Percentiles rank a stretch among this genome's conserved stretches.
These are phyloP conservation scores for Mycalesis mineus DNA, from an alignment of 2,888 invertebrate species.

Conservation along the genomic window DNA sequence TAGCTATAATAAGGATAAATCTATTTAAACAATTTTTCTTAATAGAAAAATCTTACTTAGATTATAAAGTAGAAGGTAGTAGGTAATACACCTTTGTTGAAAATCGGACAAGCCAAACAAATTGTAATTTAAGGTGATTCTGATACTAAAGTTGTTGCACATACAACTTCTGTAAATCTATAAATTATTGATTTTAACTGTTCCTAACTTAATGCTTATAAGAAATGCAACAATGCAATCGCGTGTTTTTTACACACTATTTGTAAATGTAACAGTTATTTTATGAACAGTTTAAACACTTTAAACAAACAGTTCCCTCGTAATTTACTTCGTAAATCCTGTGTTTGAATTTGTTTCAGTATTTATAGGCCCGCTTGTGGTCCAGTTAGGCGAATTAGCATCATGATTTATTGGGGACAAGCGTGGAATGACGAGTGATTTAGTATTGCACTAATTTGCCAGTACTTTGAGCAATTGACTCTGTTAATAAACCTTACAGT, in stretches of 20 bases:
- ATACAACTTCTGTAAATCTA: too few relatives aligned
- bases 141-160: too few relatives aligned
- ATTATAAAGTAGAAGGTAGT: too few relatives aligned
- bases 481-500: background rate
- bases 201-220: too few relatives aligned
- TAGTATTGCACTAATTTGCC: constrained; percentile 10
- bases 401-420: constrained; percentile 6
- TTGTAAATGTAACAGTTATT: background rate
- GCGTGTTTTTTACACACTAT: background rate
- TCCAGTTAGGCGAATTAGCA: constrained; percentile 3
- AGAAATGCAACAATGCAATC: too few relatives aligned
- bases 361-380: background rate
- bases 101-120: too few relatives aligned
- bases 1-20: too few relatives aligned
- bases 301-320: background rate
- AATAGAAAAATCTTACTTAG: too few relatives aligned
- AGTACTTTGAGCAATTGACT: background rate
- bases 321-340: background rate
- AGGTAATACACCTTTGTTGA: too few relatives aligned
- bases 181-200: too few relatives aligned
- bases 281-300: background rate
- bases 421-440: constrained; percentile 9
- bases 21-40: too few relatives aligned
- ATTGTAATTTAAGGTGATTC: too few relatives aligned
- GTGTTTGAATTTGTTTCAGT: constrained; percentile 1